Evolutionary conservation across 2,113 vertebrate species (phyloP).

Genomic region (Caranx ignobilis): DNA sequence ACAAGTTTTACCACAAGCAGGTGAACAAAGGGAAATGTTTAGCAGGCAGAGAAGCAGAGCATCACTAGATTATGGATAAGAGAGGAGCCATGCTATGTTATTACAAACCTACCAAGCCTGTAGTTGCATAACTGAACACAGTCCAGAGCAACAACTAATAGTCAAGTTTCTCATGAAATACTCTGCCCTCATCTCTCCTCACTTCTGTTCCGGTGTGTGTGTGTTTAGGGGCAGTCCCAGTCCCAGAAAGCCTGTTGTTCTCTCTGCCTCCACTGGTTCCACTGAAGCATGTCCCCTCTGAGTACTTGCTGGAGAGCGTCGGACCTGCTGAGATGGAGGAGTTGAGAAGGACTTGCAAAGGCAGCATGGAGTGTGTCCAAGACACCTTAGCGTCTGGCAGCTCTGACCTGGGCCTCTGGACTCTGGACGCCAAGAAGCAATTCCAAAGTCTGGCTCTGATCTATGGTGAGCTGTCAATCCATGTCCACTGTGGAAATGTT

Average conservation of each 20-base stretch:
- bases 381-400: slow-evolving; percentile 79
- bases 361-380: slow-evolving; percentile 78
- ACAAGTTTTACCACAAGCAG: not conserved
- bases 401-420: slow-evolving; percentile 73
- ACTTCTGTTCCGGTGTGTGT: slow-evolving; percentile 15
- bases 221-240: slow-evolving; percentile 83
- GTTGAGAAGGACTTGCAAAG: slow-evolving; percentile 74
- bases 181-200: not conserved
- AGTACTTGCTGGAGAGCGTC: slow-evolving; percentile 66
- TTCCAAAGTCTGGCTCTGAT: slow-evolving; percentile 65
- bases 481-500: not conserved
- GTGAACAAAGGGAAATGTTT: not conserved
- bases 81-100: too few species aligned
- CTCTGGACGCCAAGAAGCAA: slow-evolving; percentile 67
- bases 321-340: slow-evolving; percentile 65
- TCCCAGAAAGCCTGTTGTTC: slow-evolving; percentile 85
- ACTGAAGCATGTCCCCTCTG: slow-evolving; percentile 52
- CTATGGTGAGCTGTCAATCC: slow-evolving; percentile 71
- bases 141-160: not conserved
- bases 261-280: slow-evolving; percentile 58
- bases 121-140: too few species aligned
- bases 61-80: too few species aligned
- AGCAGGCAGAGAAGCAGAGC: not conserved
- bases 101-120: too few species aligned
- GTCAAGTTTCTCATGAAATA: not conserved